Percentiles rank a stretch among this genome's conserved stretches.
phyloP scores from a whole-genome alignment of 2,797 vertebrate genomes.

The Microhierax caerulescens region DNA sequence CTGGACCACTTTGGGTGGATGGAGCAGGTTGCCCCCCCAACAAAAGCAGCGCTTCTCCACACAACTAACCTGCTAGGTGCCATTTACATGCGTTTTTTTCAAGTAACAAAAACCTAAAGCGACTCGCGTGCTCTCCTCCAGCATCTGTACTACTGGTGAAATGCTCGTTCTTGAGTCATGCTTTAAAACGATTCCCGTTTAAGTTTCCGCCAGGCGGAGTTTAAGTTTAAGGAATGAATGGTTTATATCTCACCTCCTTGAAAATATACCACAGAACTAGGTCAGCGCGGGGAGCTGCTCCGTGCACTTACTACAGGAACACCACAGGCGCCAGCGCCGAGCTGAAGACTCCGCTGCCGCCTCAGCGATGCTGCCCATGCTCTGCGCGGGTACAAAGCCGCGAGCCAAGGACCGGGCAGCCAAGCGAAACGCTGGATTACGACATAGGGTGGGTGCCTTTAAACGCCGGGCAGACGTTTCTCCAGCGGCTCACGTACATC shows the following conservation, averaged over 20 bases:
- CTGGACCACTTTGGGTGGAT: rapidly evolving
- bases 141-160: not conserved
- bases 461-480: not conserved
- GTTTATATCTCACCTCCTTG: slow-evolving; percentile 3
- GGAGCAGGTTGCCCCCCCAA: not conserved
- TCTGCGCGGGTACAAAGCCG: not conserved
- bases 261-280: slow-evolving; percentile 25
- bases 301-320: not conserved
- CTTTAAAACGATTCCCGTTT: not conserved
- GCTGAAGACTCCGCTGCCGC: not conserved
- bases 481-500: not conserved
- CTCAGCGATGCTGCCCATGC: not conserved
- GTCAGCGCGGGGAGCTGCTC: slow-evolving; percentile 1
- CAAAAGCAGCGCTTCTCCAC: not conserved
- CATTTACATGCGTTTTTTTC: not conserved
- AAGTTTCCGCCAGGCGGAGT: slow-evolving; percentile 31
- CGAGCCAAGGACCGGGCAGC: not conserved
- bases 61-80: not conserved
- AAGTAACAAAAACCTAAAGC: not conserved
- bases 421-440: not conserved
- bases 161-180: not conserved
- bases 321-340: not conserved
- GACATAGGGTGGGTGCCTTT: rapidly evolving
- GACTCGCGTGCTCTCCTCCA: not conserved
- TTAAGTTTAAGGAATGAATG: slow-evolving; percentile 41